Percentiles rank a stretch among this genome's conserved stretches.
These are phyloP conservation scores for Patiria pectinifera DNA, from an alignment of 53 echinoderm and acorn worm genomes.

Conservation along the genomic window DNA sequence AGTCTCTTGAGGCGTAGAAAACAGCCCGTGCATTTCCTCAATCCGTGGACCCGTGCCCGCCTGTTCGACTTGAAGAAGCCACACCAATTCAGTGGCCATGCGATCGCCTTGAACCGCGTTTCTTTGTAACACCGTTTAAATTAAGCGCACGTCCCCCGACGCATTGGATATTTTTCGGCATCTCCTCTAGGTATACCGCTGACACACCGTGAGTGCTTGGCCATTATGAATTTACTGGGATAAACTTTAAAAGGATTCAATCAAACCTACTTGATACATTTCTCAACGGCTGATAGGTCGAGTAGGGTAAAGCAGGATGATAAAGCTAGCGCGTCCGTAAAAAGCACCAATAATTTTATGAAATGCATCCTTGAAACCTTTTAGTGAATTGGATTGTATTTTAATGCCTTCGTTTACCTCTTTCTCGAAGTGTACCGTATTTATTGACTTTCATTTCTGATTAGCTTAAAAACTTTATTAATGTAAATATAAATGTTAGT, in stretches of 20 bases:
- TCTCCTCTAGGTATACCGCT: neutral
- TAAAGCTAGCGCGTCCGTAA: neutral
- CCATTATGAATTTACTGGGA: constrained; percentile 12
- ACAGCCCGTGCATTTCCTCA: too few species aligned
- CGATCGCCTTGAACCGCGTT: neutral
- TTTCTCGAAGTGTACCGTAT: too few species aligned
- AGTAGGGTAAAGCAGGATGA: neutral
- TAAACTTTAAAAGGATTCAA: neutral
- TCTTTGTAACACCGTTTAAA: neutral
- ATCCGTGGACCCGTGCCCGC: too few species aligned
- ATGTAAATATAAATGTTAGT: too few species aligned
- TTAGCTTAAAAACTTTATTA: too few species aligned
- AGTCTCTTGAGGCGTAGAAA: too few species aligned
- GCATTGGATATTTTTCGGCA: neutral
- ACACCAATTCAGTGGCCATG: neutral
- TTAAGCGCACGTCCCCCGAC: constrained; percentile 3
- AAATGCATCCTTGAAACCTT: neutral
- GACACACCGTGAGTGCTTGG: neutral
- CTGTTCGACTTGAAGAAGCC: neutral
- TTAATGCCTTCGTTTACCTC: too few species aligned
- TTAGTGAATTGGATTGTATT: too few species aligned
- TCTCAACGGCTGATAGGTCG: neutral
- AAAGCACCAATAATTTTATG: neutral
- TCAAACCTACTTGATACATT: neutral
- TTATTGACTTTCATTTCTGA: too few species aligned